A percentile compares a stretch with the other conserved stretches of the same genome.
phyloP scores from a whole-genome alignment of 1,140 invertebrate species.

The Scaptomyza montana region DNA sequence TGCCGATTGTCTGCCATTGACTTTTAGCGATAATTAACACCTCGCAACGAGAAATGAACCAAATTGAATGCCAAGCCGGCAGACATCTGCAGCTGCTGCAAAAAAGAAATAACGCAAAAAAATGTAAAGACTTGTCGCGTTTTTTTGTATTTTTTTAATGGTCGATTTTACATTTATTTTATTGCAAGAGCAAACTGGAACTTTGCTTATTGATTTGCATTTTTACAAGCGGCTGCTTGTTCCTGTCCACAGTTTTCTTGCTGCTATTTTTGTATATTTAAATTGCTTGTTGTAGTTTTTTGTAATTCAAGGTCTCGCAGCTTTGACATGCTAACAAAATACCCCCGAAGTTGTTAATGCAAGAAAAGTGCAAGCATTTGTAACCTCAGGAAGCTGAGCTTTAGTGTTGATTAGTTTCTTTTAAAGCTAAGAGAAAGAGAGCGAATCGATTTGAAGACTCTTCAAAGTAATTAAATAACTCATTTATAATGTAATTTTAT shows the following conservation, averaged over 20 bases:
- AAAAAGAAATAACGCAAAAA: slow-evolving; percentile 26
- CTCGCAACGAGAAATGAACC: slow-evolving; percentile 67
- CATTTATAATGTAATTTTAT: too few relatives aligned
- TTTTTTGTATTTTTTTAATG: slow-evolving; percentile 43
- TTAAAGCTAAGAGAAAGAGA: too few relatives aligned
- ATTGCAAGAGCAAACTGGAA: slow-evolving; percentile 64
- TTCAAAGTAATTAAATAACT: too few relatives aligned
- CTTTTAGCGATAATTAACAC: slow-evolving; percentile 82
- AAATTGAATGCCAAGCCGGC: slow-evolving; percentile 61
- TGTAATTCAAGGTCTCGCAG: slow-evolving; percentile 29
- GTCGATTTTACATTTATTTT: slow-evolving; percentile 74
- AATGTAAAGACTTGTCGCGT: slow-evolving; percentile 43
- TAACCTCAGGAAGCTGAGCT: not conserved
- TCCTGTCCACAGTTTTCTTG: slow-evolving; percentile 56
- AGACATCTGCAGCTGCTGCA: slow-evolving; percentile 39
- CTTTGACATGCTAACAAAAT: slow-evolving; percentile 20
- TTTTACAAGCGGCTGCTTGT: slow-evolving; percentile 73
- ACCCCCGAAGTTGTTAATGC: slow-evolving; percentile 6
- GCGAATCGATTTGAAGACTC: too few relatives aligned
- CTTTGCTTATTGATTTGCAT: slow-evolving; percentile 80
- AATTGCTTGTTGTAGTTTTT: slow-evolving; percentile 56
- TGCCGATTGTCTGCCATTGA: slow-evolving; percentile 75
- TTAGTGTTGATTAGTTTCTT: not conserved
- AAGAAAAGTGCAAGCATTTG: slow-evolving; percentile 6
- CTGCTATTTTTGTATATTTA: slow-evolving; percentile 78